Conservation (phyloP, 2,888 invertebrate species). For the Noctua fimbriata region DNA sequence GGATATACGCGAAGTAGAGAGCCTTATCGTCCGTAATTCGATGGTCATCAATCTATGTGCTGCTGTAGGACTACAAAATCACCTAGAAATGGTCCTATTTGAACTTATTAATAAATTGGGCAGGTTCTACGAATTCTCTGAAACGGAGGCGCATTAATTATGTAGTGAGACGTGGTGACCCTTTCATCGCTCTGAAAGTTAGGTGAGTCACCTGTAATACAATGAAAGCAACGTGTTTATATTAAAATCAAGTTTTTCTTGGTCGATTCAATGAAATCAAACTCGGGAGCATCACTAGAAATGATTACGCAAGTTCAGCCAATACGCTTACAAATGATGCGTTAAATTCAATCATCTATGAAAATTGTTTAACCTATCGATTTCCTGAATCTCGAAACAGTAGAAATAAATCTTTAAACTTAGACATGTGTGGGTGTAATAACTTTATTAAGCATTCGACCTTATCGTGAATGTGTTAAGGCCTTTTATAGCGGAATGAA, state of each 20-base stretch:
- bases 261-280: not conserved
- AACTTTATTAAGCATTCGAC: constrained; percentile 37
- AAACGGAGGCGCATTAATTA: constrained; percentile 3
- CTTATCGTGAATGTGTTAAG: constrained; percentile 18
- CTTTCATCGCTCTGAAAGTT: not conserved
- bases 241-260: not conserved
- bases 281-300: constrained; percentile 31
- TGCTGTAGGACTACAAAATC: not conserved
- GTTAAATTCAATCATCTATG: constrained; percentile 71
- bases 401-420: constrained; percentile 18
- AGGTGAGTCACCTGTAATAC: not conserved
- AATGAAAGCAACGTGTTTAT: not conserved
- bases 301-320: constrained; percentile 60
- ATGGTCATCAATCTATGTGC: not conserved
- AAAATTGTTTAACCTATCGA: constrained; percentile 69
- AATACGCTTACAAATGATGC: constrained; percentile 67
- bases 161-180: constrained; percentile 7
- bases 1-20: constrained; percentile 6
- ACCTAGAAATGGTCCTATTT: constrained; percentile 6
- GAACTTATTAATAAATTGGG: not conserved
- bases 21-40: constrained; percentile 15
- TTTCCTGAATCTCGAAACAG: constrained; percentile 66
- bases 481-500: constrained; percentile 19
- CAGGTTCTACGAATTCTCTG: not conserved
- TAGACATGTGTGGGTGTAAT: constrained; percentile 29